Conservation (phyloP, 2,797 vertebrate species). For the Coilia nasus region DNA sequence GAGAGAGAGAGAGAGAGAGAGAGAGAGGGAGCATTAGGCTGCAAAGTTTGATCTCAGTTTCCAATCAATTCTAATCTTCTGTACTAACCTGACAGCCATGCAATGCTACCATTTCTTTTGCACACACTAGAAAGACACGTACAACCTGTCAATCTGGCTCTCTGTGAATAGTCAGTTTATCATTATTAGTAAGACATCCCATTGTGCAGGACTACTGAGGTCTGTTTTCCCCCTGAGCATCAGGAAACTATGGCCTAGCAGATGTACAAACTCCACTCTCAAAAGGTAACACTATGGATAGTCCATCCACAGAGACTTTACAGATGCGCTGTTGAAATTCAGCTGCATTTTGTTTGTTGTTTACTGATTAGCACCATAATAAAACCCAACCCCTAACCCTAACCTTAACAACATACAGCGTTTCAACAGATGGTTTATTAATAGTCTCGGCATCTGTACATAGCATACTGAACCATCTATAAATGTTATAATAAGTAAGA, state of each 20-base stretch:
- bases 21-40: slow-evolving; percentile 55
- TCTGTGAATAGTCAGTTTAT: slow-evolving; percentile 56
- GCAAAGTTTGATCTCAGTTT: slow-evolving; percentile 50
- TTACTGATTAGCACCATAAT: too few species aligned
- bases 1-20: neutral
- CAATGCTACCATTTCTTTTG: slow-evolving; percentile 61
- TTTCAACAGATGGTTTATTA: too few species aligned
- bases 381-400: too few species aligned
- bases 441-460: too few species aligned
- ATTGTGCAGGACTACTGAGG: slow-evolving; percentile 49
- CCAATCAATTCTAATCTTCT: slow-evolving; percentile 57
- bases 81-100: slow-evolving; percentile 54
- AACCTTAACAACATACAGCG: too few species aligned
- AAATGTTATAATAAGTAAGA: too few species aligned
- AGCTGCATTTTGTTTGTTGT: too few species aligned
- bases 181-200: slow-evolving; percentile 58
- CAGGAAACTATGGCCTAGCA: slow-evolving; percentile 31
- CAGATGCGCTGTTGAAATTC: too few species aligned
- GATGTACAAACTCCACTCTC: too few species aligned
- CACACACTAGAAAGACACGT: slow-evolving; percentile 50
- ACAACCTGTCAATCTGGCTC: slow-evolving; percentile 36
- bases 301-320: too few species aligned
- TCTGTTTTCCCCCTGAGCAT: slow-evolving; percentile 51
- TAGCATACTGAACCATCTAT: too few species aligned
- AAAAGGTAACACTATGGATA: too few species aligned